A percentile compares a stretch with the other conserved stretches of the same genome.
These are phyloP conservation scores for Metridium senile DNA, from an alignment of 92 coral and sea anemone species.

Conservation along the genomic window DNA sequence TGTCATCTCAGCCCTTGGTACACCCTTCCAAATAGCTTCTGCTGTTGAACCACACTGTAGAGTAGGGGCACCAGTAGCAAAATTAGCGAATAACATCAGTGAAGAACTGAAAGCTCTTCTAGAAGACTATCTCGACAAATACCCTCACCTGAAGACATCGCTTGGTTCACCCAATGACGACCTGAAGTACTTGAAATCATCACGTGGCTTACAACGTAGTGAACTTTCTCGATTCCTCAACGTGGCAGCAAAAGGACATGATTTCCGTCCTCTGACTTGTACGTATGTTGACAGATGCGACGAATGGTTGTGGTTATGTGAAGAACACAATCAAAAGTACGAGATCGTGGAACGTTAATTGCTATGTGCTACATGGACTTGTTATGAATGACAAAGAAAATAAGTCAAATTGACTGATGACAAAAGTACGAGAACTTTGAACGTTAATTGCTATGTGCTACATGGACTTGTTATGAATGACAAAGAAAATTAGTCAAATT, in stretches of 20 bases:
- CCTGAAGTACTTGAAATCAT: conserved; percentile 20
- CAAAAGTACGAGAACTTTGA: conserved; percentile 10
- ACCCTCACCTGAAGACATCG: conserved; percentile 28
- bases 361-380: no score
- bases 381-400: no score
- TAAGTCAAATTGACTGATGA: no score
- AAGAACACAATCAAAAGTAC: conserved; percentile 30
- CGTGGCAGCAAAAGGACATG: conserved; percentile 25
- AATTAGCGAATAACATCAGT: not conserved
- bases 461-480: no score
- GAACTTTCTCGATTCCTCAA: conserved; percentile 39
- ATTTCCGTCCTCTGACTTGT: conserved; percentile 43
- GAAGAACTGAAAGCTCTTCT: conserved; percentile 16
- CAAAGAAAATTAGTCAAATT: no score
- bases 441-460: no score
- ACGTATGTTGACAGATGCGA: conserved; percentile 32
- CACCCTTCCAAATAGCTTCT: conserved; percentile 12
- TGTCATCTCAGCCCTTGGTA: conserved; percentile 13
- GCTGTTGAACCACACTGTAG: conserved; percentile 33
- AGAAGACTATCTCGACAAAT: conserved; percentile 18
- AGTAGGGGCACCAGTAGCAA: conserved; percentile 17
- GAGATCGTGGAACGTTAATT: conserved; percentile 15
- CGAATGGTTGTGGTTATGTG: conserved; percentile 49
- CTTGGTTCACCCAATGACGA: conserved; percentile 21
- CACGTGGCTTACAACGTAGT: conserved; percentile 31